Evolutionary conservation across 2,888 invertebrate species (phyloP), one percentile per base, ranked within the genome.

Genomic region (Teleogryllus oceanicus): DNA sequence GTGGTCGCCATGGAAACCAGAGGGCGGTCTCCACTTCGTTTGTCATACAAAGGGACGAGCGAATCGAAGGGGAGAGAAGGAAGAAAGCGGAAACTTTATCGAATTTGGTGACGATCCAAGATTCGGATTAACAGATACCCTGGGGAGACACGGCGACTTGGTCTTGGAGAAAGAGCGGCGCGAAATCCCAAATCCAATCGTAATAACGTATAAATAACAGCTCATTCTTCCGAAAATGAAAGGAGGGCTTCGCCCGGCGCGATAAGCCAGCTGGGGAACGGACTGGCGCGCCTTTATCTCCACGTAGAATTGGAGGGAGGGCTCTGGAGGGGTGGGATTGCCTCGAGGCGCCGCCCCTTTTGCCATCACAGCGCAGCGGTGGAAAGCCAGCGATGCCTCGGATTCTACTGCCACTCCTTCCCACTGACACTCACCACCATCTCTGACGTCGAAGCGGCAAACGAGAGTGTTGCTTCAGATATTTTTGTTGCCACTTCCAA

Each of bases 61-160:
- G 62, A 62, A 18, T 13, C 62, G 62, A 62, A 62, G 62, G 18
- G 18, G 13, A 62, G 18, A 18, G 5, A 62, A 62, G 18, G 62
- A 62, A 62, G 62, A 62, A 62, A 62, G 62, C 62, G 62, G 62
- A 62, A 62, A 62, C 62, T 62, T 62, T 62, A 62, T 62, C 62
- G 62, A 62, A 62, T 62, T 62, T 62, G 62, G 62, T 62, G 62
- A 62, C 62, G 62, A 62, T 62, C 62, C 62, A 62, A 62, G 62
- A 62, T 62, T 62, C 62, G 62, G 62, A 62, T 62, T 62, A 62
- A 62, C 62, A 62, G 62, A 62, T 62, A 62, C 62, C 62, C 62
- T 8, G 16, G 62, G 62, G 62, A 62, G 62, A 2, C 3, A 5
- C 24, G 18, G 62, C 62, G 24, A 3, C 24, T 37, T 37, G 24